phyloP scores from a whole-genome alignment of 2,888 invertebrate species.

The Malacosoma neustria region DNA sequence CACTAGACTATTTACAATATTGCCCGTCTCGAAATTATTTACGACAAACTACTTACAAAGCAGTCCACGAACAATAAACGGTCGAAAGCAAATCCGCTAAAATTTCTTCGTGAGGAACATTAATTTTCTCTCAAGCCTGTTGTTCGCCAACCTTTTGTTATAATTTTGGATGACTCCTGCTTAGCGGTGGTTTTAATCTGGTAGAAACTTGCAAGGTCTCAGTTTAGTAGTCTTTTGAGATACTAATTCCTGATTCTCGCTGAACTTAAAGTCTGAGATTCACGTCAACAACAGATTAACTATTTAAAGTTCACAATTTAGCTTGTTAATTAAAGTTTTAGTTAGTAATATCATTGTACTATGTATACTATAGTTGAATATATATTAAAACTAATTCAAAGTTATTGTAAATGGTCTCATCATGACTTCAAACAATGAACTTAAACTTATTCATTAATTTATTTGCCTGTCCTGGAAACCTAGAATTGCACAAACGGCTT shows the following conservation, averaged over 20 bases:
- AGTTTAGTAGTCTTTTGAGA: not conserved
- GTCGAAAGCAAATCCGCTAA: not conserved
- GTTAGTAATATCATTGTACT: too few species aligned
- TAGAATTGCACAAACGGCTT: too few species aligned
- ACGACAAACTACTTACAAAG: not conserved
- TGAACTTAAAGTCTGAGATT: not conserved
- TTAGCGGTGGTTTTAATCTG: not conserved
- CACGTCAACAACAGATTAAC: too few species aligned
- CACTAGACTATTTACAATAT: not conserved
- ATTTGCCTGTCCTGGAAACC: too few species aligned
- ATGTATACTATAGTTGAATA: too few species aligned
- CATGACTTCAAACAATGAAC: too few species aligned
- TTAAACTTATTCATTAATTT: too few species aligned
- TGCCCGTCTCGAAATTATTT: not conserved
- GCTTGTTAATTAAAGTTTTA: too few species aligned
- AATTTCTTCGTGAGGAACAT: not conserved
- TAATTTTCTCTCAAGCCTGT: not conserved
- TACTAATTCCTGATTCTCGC: not conserved
- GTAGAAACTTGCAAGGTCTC: not conserved
- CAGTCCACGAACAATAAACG: not conserved
- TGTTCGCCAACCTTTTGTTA: not conserved
- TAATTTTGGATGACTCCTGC: not conserved
- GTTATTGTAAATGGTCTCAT: too few species aligned
- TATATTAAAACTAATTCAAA: too few species aligned
- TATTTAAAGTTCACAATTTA: too few species aligned